These are phyloP conservation scores for Akabosia matsudoensis DNA, from an alignment of 1,140 invertebrate genomes.

Conservation along the genomic window DNA sequence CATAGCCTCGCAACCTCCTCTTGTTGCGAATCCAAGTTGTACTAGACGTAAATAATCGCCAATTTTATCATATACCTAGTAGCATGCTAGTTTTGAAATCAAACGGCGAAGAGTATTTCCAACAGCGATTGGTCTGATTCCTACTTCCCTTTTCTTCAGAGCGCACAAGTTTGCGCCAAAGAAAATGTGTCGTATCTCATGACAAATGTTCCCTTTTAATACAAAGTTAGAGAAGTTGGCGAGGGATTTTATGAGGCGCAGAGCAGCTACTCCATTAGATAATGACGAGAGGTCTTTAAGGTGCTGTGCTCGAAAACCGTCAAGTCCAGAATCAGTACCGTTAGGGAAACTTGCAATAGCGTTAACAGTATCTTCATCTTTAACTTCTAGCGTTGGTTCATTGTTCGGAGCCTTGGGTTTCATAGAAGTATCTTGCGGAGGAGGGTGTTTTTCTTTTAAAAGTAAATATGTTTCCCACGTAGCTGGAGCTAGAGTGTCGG, in stretches of 20 bases:
- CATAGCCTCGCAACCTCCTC: slow-evolving; percentile 4
- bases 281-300: neutral
- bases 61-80: neutral
- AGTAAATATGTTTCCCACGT: neutral
- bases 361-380: neutral
- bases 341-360: neutral
- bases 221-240: slow-evolving; percentile 3
- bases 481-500: neutral
- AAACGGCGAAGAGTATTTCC: neutral
- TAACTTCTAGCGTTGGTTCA: neutral
- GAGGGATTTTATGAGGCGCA: neutral
- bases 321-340: neutral
- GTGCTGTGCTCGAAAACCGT: neutral
- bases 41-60: neutral
- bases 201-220: neutral
- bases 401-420: neutral
- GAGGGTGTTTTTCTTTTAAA: neutral
- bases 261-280: neutral
- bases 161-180: slow-evolving; percentile 17
- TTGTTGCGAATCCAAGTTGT: slow-evolving; percentile 21
- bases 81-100: slow-evolving; percentile 7
- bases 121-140: slow-evolving; percentile 24
- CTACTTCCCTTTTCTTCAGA: slow-evolving; percentile 23
- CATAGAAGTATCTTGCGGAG: neutral
- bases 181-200: slow-evolving; percentile 1